Conservation (phyloP, 2,797 vertebrate species). For the Champsocephalus gunnari region DNA sequence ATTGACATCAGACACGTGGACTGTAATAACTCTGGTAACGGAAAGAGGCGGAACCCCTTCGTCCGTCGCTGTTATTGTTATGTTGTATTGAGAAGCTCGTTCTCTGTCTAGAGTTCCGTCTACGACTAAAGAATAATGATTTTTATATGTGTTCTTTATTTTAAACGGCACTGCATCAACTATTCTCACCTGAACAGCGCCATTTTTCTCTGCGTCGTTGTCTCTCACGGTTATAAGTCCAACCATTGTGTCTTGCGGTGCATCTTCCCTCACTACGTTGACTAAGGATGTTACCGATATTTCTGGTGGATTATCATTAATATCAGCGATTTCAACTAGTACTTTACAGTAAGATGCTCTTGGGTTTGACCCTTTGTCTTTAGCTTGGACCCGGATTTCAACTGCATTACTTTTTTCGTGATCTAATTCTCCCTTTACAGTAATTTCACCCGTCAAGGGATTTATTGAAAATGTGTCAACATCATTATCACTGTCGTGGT, state of each 20-base stretch:
- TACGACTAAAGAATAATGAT: conserved; percentile 65
- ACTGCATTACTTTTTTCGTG: conserved; percentile 52
- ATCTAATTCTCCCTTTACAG: conserved; percentile 45
- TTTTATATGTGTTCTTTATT: conserved; percentile 66
- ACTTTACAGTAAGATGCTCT: conserved; percentile 61
- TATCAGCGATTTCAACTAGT: conserved; percentile 59
- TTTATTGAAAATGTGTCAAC: conserved; percentile 55
- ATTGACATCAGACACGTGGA: conserved; percentile 77
- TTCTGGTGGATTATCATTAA: conserved; percentile 69
- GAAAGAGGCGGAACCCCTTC: conserved; percentile 55
- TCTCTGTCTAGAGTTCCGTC: conserved; percentile 63
- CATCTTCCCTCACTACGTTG: conserved; percentile 48
- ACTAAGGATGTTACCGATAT: conserved; percentile 58
- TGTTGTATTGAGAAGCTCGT: conserved; percentile 33
- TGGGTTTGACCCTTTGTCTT: conserved; percentile 54
- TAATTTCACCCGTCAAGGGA: conserved; percentile 46
- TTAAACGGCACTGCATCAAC: conserved; percentile 59
- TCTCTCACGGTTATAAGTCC: conserved; percentile 64
- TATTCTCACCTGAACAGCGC: conserved; percentile 37
- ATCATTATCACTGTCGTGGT: conserved; percentile 31
- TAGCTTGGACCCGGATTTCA: conserved; percentile 57
- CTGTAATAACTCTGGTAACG: conserved; percentile 38
- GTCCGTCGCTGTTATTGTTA: conserved; percentile 59
- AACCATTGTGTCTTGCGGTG: conserved; percentile 45
- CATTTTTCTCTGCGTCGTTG: conserved; percentile 63